Evolutionary conservation across 2,797 vertebrate genomes (phyloP), one percentile per base, ranked within the genome.

Genomic region (Danio aesculapii): DNA sequence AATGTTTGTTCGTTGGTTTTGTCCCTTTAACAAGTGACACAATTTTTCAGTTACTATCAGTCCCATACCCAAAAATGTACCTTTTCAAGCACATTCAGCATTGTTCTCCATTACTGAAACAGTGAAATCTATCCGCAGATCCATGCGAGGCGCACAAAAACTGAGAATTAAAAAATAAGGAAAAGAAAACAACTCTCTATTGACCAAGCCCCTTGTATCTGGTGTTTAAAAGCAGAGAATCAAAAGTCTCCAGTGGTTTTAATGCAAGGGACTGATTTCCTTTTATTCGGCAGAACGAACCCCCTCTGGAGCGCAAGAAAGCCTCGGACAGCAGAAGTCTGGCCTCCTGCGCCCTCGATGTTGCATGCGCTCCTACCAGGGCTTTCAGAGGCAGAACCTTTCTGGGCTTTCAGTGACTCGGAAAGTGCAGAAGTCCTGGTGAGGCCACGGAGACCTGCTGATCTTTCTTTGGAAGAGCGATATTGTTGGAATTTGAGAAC

Each of bases 301-400:
- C 91, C 93, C 93, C 91, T 89, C 87, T 44, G 85, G 86, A 84
- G 71, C 71, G 75, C 82, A 5, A 93, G 88, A 93, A 93, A 93
- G 83, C 90, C 59, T 82, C 83, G 84, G 86, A 88, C 85, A 87
- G 87, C 75, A 83, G 89, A 81, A 79, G 86, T 89, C 92, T 91
- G 90, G 89, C 90, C 90, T 83, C 75, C 72, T 39, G 44, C 58
- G 49, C 66, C 67, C 68, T 17, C 49, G 4, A 47, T 11, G 17
- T n/a, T 72, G 68, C 50, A 16, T 49, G 43, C 11, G 5, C n/a
- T 62, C 66, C 62, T 73, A 67, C 50, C 46, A 13, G 47, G 44
- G n/a, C 75, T 84, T 57, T 64, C 53, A 76, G 43, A 64, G 57
- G 7, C 58, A 30, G 59, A 61, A 67, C 44, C 70, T 74, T 66